Conservation (phyloP, 2,888 invertebrate species). For the Eupithecia subfuscata region DNA sequence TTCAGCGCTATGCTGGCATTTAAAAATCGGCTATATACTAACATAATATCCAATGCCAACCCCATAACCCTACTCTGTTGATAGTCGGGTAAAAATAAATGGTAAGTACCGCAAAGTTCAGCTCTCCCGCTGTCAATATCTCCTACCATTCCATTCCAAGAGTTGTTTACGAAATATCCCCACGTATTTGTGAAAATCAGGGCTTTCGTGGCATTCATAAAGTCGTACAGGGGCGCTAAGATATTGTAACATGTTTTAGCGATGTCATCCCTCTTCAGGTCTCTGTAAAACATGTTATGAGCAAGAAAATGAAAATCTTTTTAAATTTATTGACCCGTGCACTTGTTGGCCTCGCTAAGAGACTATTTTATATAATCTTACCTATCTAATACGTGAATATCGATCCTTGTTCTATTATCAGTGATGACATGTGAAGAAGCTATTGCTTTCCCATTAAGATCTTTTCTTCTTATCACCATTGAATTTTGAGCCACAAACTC, state of each 20-base stretch:
- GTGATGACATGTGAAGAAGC: conserved; percentile 48
- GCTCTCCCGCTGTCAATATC: conserved; percentile 57
- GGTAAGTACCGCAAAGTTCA: conserved; percentile 62
- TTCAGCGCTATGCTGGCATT: no score
- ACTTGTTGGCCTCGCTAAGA: neutral
- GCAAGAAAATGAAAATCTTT: neutral
- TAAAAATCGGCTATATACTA: no score
- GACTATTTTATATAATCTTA: conserved; percentile 34
- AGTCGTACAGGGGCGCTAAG: conserved; percentile 56
- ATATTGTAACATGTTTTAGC: conserved; percentile 56
- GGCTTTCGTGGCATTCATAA: conserved; percentile 60
- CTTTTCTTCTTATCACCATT: conserved; percentile 57
- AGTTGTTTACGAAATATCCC: conserved; percentile 66
- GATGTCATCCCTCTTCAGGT: conserved; percentile 51
- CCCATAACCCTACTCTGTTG: no score
- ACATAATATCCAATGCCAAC: no score
- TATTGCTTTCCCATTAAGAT: conserved; percentile 53
- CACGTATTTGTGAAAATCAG: conserved; percentile 59
- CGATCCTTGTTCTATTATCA: conserved; percentile 55
- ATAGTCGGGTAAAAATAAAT: no score
- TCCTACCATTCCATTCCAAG: conserved; percentile 68
- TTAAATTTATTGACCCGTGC: neutral
- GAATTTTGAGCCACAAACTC: conserved; percentile 41
- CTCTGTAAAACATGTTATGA: conserved; percentile 44
- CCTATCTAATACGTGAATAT: conserved; percentile 53